Evolutionary conservation across 2,113 vertebrate species (phyloP).

Genomic region (Pheucticus melanocephalus): DNA sequence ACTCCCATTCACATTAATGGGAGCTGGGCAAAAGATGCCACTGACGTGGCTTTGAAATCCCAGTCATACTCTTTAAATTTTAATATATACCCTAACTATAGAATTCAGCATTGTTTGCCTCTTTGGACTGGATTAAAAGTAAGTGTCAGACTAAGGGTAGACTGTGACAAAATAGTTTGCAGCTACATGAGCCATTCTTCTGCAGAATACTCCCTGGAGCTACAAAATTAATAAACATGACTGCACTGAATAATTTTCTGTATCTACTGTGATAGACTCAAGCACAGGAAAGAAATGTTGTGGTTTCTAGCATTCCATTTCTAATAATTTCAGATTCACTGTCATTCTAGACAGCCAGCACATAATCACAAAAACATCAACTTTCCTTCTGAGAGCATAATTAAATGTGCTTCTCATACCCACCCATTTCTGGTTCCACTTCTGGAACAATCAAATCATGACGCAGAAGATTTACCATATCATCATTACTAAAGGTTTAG

Average conservation of each 20-base stretch:
- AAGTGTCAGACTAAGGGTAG: background rate
- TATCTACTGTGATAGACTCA: background rate
- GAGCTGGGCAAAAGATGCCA: background rate
- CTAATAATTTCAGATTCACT: background rate
- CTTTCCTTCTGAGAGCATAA: background rate
- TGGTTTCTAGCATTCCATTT: background rate
- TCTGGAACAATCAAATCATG: background rate
- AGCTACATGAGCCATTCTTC: background rate
- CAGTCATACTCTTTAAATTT: background rate
- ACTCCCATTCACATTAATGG: background rate
- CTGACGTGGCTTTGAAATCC: slow-evolving; percentile 4
- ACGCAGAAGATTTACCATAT: background rate
- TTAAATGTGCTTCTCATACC: background rate
- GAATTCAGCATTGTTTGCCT: background rate
- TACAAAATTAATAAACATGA: fast-evolving
- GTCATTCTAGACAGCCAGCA: background rate
- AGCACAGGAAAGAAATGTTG: background rate
- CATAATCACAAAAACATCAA: background rate
- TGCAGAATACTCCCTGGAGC: background rate
- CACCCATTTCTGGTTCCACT: background rate
- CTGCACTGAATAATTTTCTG: background rate
- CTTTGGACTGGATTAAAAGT: background rate
- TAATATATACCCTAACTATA: background rate
- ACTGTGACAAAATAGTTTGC: background rate
- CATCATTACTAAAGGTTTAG: background rate